phyloP scores from a whole-genome alignment of 2,113 vertebrate genomes.

The Coryphaenoides rupestris region DNA sequence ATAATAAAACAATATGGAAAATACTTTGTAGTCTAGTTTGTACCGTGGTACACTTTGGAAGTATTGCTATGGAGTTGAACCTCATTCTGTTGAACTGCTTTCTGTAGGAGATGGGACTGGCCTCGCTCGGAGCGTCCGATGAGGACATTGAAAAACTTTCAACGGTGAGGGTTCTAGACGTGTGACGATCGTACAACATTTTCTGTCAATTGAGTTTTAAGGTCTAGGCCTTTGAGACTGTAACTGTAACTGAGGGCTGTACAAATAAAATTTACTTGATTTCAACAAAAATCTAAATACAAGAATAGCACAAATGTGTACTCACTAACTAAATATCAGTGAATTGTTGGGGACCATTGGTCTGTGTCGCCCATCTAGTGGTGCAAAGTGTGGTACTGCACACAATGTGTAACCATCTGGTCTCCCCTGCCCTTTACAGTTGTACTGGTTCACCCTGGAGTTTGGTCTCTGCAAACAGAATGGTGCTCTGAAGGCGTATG shows the following conservation, averaged over 20 bases:
- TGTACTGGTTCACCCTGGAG: constrained; percentile 83
- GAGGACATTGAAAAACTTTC: constrained; percentile 85
- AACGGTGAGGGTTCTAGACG: constrained; percentile 63
- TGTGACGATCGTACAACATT: neutral
- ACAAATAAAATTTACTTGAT: too few relatives aligned
- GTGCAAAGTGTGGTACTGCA: neutral
- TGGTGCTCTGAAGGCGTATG: constrained; percentile 73
- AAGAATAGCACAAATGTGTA: too few relatives aligned
- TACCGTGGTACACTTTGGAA: too few relatives aligned
- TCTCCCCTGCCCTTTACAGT: constrained; percentile 32
- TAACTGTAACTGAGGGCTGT: too few relatives aligned
- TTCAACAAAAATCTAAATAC: too few relatives aligned
- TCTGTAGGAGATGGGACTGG: constrained; percentile 79
- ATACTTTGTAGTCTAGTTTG: too few relatives aligned
- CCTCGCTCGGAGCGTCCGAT: constrained; percentile 82
- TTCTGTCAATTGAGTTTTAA: neutral
- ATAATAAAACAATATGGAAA: too few relatives aligned
- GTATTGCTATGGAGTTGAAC: too few relatives aligned
- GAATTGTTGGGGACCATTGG: too few relatives aligned
- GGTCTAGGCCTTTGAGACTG: too few relatives aligned
- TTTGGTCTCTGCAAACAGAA: constrained; percentile 81
- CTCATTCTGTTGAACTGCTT: constrained; percentile 5
- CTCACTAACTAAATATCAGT: too few relatives aligned
- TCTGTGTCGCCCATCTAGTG: constrained; percentile 56
- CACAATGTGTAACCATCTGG: neutral